Percentiles rank a stretch among this genome's conserved stretches.
phyloP scores from a whole-genome alignment of 2,797 vertebrate genomes.

The Dendrocincla tyrannina region DNA sequence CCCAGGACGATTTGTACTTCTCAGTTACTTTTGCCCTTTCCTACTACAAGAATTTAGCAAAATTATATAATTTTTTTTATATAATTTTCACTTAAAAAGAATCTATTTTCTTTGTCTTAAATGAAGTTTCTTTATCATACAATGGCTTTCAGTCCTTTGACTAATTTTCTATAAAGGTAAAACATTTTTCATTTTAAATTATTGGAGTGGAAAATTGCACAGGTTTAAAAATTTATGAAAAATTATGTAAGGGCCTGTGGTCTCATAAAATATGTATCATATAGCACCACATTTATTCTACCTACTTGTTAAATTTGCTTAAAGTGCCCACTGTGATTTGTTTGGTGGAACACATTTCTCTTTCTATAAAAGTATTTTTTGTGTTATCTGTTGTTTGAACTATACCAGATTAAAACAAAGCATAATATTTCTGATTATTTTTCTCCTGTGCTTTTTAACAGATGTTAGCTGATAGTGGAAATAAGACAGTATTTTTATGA shows the following conservation, averaged over 20 bases:
- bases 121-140: background rate
- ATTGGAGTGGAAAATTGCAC: conserved; percentile 69
- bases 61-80: background rate
- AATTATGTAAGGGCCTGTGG: conserved; percentile 16
- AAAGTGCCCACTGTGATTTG: conserved; percentile 44
- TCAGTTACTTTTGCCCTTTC: background rate
- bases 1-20: background rate
- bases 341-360: background rate
- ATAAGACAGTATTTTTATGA: background rate
- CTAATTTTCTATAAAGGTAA: conserved; percentile 46
- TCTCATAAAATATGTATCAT: conserved; percentile 60
- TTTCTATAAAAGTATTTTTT: background rate
- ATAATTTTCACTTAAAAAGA: background rate
- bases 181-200: conserved; percentile 54
- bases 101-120: background rate
- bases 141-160: background rate
- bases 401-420: background rate
- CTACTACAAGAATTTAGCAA: background rate
- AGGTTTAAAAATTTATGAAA: conserved; percentile 60
- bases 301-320: conserved; percentile 49
- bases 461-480: background rate
- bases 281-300: conserved; percentile 49
- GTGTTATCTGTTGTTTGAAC: background rate
- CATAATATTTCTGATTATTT: background rate
- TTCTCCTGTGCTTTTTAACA: background rate